These are phyloP conservation scores for Panagrolaimus sp. DNA, from an alignment of 1,140 invertebrate genomes.

Conservation along the genomic window DNA sequence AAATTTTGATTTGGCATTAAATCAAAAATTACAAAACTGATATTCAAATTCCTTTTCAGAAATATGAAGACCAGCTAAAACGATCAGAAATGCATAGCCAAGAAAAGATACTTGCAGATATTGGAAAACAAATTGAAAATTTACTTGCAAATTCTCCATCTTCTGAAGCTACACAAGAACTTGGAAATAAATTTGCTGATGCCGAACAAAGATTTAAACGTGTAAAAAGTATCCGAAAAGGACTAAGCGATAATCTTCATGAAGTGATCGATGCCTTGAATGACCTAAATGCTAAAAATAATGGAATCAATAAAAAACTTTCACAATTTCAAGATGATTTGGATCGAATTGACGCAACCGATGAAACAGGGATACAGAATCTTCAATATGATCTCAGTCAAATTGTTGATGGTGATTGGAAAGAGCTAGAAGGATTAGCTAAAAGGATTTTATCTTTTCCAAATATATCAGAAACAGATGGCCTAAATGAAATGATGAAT, in stretches of 20 bases:
- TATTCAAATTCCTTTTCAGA: conserved; percentile 22
- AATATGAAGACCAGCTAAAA: conserved; percentile 29
- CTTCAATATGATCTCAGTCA: neutral
- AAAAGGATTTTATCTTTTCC: neutral
- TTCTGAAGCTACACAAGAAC: neutral
- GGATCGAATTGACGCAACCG: neutral
- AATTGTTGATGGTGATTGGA: neutral
- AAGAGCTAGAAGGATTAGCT: neutral
- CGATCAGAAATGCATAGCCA: conserved; percentile 19
- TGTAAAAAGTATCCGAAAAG: conserved; percentile 13
- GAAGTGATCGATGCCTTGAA: conserved; percentile 19
- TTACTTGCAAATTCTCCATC: conserved; percentile 9
- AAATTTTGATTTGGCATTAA: too few species aligned
- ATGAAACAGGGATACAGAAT: neutral
- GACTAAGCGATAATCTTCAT: conserved; percentile 21
- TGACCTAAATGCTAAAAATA: neutral
- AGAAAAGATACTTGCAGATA: conserved; percentile 19
- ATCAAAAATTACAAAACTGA: too few species aligned
- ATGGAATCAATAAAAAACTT: neutral
- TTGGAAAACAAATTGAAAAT: conserved; percentile 14
- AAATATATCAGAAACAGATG: neutral
- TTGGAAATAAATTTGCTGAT: neutral
- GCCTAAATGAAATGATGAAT: neutral
- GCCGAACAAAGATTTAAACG: conserved; percentile 7
- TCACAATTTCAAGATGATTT: neutral